Conservation (phyloP, 2,797 vertebrate genomes). For the Limnodromus scolopaceus region DNA sequence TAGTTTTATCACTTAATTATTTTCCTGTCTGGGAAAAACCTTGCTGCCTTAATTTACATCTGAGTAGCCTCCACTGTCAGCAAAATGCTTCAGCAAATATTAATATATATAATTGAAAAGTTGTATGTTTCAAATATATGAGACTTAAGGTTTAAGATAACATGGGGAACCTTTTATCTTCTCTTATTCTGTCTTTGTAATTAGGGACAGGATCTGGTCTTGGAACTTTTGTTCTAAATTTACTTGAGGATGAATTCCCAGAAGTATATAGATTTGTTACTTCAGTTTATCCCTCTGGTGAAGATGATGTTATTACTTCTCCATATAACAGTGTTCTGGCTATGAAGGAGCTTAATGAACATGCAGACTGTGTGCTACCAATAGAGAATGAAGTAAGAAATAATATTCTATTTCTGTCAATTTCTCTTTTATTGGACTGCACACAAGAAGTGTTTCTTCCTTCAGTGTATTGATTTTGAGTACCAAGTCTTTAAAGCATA, state of each 20-base stretch:
- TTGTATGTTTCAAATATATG: neutral
- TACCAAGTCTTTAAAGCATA: neutral
- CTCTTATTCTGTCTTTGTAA: neutral
- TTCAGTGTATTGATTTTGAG: neutral
- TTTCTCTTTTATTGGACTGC: neutral
- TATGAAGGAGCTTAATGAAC: conserved; percentile 94
- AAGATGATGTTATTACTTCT: conserved; percentile 96
- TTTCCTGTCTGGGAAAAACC: neutral
- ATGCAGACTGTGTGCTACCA: conserved; percentile 93
- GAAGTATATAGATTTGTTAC: conserved; percentile 93
- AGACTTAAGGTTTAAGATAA: neutral
- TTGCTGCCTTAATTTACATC: neutral
- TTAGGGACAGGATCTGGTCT: conserved; percentile 95
- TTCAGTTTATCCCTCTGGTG: conserved; percentile 90
- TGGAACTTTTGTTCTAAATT: conserved; percentile 89
- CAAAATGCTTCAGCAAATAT: neutral
- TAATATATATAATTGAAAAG: neutral
- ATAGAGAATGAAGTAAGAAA: conserved; percentile 93
- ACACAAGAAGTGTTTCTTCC: neutral
- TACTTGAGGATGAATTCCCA: conserved; percentile 95
- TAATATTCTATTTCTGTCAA: neutral
- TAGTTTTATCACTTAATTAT: neutral
- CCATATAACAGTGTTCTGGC: conserved; percentile 96
- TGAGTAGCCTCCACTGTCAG: neutral
- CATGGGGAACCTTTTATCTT: neutral